Conservation (phyloP, 2,797 vertebrate species). For the Takifugu ocellatus region DNA sequence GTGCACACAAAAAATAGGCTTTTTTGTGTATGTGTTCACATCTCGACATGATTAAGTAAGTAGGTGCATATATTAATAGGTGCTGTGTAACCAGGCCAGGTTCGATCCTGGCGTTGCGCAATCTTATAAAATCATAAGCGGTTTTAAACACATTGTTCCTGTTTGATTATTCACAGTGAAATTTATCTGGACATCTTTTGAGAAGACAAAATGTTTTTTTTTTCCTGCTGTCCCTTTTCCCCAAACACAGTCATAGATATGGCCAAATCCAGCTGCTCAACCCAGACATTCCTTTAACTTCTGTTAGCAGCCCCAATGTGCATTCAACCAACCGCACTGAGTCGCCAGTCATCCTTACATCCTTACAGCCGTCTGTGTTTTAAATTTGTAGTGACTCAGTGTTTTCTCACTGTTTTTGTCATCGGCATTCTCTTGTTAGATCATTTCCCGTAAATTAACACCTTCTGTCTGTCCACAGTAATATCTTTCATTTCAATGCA, state of each 20-base stretch:
- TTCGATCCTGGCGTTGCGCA: too few relatives aligned
- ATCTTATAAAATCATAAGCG: conserved; percentile 1
- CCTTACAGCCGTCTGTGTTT: conserved; percentile 58
- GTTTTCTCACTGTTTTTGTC: conserved; percentile 23
- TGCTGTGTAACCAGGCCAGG: neutral
- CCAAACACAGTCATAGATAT: conserved; percentile 55
- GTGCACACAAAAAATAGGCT: too few relatives aligned
- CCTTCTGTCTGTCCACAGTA: too few relatives aligned
- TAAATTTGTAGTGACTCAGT: conserved; percentile 42
- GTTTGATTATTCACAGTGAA: conserved; percentile 27
- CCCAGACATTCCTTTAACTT: conserved; percentile 65
- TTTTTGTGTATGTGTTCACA: too few relatives aligned
- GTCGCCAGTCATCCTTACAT: conserved; percentile 45
- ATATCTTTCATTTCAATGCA: too few relatives aligned
- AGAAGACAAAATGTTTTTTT: conserved; percentile 3
- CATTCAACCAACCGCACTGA: conserved; percentile 36
- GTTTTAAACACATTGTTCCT: conserved; percentile 21
- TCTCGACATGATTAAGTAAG: too few relatives aligned
- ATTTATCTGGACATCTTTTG: conserved; percentile 26
- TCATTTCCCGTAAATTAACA: neutral
- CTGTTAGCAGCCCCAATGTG: conserved; percentile 53
- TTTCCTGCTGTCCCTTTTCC: conserved; percentile 17
- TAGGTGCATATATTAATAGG: neutral
- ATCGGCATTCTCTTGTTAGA: conserved; percentile 6
- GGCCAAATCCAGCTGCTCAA: conserved; percentile 42